A percentile compares a stretch with the other conserved stretches of the same genome.
phyloP scores from a whole-genome alignment of 2,113 vertebrate species.

The Hystrix brachyura region DNA sequence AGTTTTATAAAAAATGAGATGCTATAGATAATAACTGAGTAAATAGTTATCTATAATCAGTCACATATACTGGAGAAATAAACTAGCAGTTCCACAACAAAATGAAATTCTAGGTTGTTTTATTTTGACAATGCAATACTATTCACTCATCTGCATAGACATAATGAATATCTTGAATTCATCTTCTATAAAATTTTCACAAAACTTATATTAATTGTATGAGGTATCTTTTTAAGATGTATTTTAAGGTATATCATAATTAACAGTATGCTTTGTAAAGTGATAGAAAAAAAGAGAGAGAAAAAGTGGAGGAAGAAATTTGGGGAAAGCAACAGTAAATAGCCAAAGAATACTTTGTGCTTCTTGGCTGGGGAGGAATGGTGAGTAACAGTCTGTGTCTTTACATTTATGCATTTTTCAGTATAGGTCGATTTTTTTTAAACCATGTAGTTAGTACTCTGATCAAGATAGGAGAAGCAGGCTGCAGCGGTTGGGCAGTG shows the following conservation, averaged over 20 bases:
- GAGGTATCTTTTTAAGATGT: neutral
- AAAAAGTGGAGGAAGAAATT: neutral
- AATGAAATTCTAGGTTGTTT: neutral
- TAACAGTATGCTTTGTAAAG: neutral
- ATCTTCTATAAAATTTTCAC: constrained; percentile 5
- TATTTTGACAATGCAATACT: neutral
- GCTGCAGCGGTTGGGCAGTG: too few species aligned
- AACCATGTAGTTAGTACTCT: neutral
- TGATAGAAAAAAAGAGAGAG: neutral
- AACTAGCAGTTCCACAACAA: neutral
- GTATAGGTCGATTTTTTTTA: neutral
- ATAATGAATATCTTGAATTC: neutral
- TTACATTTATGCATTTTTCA: neutral
- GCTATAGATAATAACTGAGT: neutral
- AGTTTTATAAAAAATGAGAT: constrained; percentile 12
- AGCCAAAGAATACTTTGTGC: neutral
- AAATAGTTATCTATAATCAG: neutral
- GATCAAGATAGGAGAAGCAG: neutral
- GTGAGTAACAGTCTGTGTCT: neutral
- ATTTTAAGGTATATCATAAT: neutral
- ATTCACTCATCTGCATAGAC: neutral
- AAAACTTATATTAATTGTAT: neutral
- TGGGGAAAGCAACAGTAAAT: neutral
- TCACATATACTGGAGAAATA: neutral
- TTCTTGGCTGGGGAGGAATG: neutral